A percentile compares a stretch with the other conserved stretches of the same genome.
These are phyloP conservation scores for Agrilus mali DNA, from an alignment of 2,888 invertebrate genomes.

Conservation along the genomic window DNA sequence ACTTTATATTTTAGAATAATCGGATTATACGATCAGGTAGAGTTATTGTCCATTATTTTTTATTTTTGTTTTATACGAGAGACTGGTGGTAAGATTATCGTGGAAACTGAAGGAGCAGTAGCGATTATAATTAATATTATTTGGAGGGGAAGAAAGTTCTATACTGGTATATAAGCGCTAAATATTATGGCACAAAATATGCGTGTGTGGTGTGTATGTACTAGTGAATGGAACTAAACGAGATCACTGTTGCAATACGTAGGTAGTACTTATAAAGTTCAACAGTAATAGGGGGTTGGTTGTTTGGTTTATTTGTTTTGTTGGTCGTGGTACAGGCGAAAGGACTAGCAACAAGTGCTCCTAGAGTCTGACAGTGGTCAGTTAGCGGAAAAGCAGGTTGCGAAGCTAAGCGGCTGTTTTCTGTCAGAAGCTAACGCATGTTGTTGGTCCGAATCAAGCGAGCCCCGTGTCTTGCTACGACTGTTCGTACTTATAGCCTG, in stretches of 20 bases:
- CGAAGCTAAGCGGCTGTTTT: conserved; percentile 32
- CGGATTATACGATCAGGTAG: conserved; percentile 20
- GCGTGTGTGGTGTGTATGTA: no score
- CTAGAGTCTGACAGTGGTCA: conserved; percentile 13
- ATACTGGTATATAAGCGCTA: no score
- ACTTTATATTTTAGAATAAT: no score
- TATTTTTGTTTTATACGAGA: not conserved
- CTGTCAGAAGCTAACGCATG: conserved; percentile 31
- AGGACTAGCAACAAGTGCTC: conserved; percentile 10
- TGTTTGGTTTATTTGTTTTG: no score
- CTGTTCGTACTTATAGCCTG: conserved; percentile 20
- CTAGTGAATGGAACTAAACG: conserved; percentile 1
- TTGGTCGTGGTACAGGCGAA: no score
- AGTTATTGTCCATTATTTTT: conserved; percentile 29
- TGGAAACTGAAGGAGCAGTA: no score
- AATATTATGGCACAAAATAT: no score
- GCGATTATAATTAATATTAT: no score
- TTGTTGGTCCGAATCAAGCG: conserved; percentile 22
- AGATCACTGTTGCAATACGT: conserved; percentile 6
- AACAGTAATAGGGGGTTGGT: no score
- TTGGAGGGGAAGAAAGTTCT: no score
- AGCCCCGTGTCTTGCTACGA: conserved; percentile 27
- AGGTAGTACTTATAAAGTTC: not conserved
- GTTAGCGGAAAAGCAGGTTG: conserved; percentile 31
- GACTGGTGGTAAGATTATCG: no score